Percentiles rank a stretch among this genome's conserved stretches.
These are phyloP conservation scores for Colossoma macropomum DNA, from an alignment of 2,113 vertebrate genomes.

Conservation along the genomic window DNA sequence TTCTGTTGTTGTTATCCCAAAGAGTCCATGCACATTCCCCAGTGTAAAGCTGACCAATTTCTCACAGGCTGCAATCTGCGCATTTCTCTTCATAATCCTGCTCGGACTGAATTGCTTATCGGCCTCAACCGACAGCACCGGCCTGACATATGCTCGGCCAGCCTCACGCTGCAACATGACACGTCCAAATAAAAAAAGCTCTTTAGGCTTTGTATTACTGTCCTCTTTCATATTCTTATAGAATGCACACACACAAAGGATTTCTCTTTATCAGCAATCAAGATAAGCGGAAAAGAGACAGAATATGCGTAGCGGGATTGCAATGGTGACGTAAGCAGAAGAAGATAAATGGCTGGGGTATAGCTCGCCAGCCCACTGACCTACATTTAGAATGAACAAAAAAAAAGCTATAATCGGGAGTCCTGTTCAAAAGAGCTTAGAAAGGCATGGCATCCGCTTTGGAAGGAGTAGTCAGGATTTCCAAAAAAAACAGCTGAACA, in stretches of 20 bases:
- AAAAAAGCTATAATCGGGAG: constrained; percentile 29
- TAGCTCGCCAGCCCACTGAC: constrained; percentile 30
- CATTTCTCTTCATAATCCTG: constrained; percentile 47
- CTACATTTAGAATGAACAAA: constrained; percentile 38
- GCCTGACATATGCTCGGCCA: constrained; percentile 41
- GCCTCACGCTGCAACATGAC: constrained; percentile 26
- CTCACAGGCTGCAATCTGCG: constrained; percentile 38
- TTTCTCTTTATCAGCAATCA: constrained; percentile 5
- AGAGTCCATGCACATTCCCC: background rate
- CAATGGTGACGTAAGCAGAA: constrained; percentile 9
- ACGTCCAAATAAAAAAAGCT: constrained; percentile 7
- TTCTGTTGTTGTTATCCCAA: background rate
- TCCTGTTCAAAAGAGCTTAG: constrained; percentile 56
- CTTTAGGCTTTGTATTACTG: constrained; percentile 24
- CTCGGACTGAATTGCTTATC: constrained; percentile 45
- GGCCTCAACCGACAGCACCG: constrained; percentile 33
- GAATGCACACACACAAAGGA: background rate
- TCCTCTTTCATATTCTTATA: constrained; percentile 1
- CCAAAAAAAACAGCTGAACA: constrained; percentile 30
- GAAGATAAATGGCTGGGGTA: constrained; percentile 24
- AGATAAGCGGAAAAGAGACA: constrained; percentile 33
- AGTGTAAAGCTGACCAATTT: constrained; percentile 41
- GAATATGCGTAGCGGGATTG: background rate
- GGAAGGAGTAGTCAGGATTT: constrained; percentile 34
- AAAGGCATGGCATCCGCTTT: constrained; percentile 44